Percentiles rank a stretch among this genome's conserved stretches.
These are phyloP conservation scores for Montifringilla adamsi DNA, from an alignment of 2,113 vertebrate genomes.

Conservation along the genomic window DNA sequence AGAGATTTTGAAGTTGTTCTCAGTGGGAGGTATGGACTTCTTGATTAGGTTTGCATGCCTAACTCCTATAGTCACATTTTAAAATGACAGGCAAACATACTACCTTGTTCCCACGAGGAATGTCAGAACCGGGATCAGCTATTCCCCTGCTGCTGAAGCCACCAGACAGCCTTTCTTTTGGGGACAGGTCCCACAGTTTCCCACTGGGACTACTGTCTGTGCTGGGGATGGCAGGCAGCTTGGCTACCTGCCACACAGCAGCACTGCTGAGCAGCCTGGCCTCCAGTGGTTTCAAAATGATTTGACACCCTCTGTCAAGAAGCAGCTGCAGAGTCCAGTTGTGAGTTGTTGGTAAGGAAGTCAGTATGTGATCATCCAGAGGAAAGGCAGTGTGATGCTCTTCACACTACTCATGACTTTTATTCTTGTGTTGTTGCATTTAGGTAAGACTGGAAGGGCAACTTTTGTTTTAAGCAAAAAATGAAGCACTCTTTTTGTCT, in stretches of 20 bases:
- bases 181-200: neutral
- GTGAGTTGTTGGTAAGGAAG: neutral
- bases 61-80: neutral
- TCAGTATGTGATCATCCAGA: neutral
- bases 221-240: neutral
- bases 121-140: neutral
- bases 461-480: neutral
- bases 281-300: neutral
- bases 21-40: neutral
- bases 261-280: neutral
- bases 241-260: neutral
- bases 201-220: neutral
- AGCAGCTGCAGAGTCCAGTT: neutral
- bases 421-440: neutral
- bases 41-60: neutral
- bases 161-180: neutral
- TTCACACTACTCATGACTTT: neutral
- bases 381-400: neutral
- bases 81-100: neutral
- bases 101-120: neutral
- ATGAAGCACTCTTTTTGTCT: neutral
- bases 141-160: neutral
- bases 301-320: neutral
- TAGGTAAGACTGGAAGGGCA: neutral
- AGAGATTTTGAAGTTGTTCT: neutral